phyloP scores from a whole-genome alignment of 2,113 vertebrate genomes.

The Seriola quinqueradiata region DNA sequence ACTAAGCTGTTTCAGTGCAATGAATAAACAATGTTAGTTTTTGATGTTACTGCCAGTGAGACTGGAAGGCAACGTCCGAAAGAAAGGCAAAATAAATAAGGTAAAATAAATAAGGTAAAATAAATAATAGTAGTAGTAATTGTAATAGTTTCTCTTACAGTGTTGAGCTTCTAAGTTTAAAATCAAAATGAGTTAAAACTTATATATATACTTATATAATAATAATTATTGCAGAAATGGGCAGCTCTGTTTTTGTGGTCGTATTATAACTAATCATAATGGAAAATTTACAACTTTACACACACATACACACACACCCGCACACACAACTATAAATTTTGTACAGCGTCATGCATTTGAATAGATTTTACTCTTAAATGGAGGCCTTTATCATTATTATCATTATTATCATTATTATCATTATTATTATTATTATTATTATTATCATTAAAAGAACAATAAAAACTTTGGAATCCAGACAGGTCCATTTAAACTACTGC shows the following conservation, averaged over 20 bases:
- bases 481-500: constrained; percentile 27
- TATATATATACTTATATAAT: too few species aligned
- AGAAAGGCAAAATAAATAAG: background rate
- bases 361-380: background rate
- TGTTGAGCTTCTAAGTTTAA: background rate
- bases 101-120: background rate
- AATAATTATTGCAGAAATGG: constrained; percentile 56
- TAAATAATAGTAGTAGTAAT: background rate
- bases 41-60: background rate
- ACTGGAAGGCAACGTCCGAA: background rate
- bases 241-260: background rate
- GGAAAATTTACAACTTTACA: constrained; percentile 29
- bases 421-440: constrained; percentile 6
- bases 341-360: constrained; percentile 59
- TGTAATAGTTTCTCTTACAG: background rate
- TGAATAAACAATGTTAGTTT: background rate
- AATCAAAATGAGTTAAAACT: background rate
- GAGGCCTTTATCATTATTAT: background rate
- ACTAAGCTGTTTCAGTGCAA: background rate
- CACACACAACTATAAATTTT: constrained; percentile 31
- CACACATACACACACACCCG: constrained; percentile 4
- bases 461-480: constrained; percentile 1
- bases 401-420: background rate
- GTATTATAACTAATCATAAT: constrained; percentile 19
- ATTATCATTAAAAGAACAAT: background rate